Percentiles rank a stretch among this genome's conserved stretches.
These are phyloP conservation scores for Ylistrum balloti DNA, from an alignment of 1,140 invertebrate genomes.

Conservation along the genomic window DNA sequence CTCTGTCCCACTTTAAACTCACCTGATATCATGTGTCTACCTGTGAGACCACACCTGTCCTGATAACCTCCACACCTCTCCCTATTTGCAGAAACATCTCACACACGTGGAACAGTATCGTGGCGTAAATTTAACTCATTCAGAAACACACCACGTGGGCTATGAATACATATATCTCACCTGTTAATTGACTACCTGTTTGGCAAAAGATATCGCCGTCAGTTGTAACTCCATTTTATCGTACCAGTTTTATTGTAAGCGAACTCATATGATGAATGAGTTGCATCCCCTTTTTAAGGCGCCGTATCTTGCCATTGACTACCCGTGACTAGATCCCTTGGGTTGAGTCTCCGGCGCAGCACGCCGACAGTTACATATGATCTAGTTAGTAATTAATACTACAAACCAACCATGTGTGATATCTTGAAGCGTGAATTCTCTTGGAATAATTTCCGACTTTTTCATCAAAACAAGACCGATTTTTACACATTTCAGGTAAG, in stretches of 20 bases:
- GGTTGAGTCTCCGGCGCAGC: background rate
- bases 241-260: background rate
- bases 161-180: background rate
- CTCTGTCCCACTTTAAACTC: background rate
- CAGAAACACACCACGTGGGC: conserved; percentile 5
- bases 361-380: background rate
- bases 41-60: background rate
- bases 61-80: background rate
- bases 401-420: background rate
- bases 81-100: background rate
- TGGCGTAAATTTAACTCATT: conserved; percentile 11
- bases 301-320: background rate
- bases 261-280: background rate
- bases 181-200: background rate
- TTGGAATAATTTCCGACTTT: conserved; percentile 18
- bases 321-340: background rate
- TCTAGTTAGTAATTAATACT: background rate
- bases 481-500: background rate
- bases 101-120: background rate
- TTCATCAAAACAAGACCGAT: conserved; percentile 6
- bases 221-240: background rate
- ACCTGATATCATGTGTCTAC: background rate
- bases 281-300: background rate
- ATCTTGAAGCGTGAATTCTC: background rate
- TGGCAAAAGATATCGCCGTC: background rate